phyloP scores from a whole-genome alignment of 2,797 vertebrate species.

The Hemitrygon akajei region DNA sequence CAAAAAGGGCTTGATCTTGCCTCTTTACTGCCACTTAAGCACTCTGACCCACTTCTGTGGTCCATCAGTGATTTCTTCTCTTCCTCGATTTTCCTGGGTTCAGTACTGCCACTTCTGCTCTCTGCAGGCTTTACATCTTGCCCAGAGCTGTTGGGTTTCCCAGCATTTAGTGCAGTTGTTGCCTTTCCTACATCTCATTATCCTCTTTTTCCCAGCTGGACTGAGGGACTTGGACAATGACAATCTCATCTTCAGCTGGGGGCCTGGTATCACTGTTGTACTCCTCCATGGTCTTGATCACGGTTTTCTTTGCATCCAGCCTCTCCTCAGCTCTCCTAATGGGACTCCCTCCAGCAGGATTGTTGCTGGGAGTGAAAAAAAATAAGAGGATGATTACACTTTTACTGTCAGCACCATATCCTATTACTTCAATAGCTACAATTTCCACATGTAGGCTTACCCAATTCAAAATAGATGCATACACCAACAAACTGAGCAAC shows the following conservation, averaged over 20 bases:
- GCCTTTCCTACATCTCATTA: constrained; percentile 64
- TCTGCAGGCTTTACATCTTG: constrained; percentile 56
- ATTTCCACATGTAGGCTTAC: not conserved
- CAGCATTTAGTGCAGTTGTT: constrained; percentile 45
- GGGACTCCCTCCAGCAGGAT: constrained; percentile 72
- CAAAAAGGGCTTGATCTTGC: constrained; percentile 47
- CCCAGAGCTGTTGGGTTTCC: constrained; percentile 56
- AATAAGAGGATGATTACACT: not conserved
- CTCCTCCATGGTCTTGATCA: constrained; percentile 73
- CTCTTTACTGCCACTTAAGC: constrained; percentile 52
- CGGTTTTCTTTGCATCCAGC: constrained; percentile 62
- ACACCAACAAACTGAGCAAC: not conserved
- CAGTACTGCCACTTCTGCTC: constrained; percentile 47
- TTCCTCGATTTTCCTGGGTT: constrained; percentile 52
- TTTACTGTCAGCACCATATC: not conserved
- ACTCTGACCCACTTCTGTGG: constrained; percentile 54
- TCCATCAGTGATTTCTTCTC: constrained; percentile 57
- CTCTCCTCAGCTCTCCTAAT: constrained; percentile 66
- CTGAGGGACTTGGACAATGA: constrained; percentile 71
- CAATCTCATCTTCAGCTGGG: constrained; percentile 68
- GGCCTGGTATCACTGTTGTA: constrained; percentile 67
- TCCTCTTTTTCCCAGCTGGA: constrained; percentile 80
- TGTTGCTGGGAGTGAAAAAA: constrained; percentile 55
- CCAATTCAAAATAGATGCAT: not conserved
- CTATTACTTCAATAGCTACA: not conserved